phyloP scores from a whole-genome alignment of 1,140 invertebrate species.

The Plectrocnemia conspersa region DNA sequence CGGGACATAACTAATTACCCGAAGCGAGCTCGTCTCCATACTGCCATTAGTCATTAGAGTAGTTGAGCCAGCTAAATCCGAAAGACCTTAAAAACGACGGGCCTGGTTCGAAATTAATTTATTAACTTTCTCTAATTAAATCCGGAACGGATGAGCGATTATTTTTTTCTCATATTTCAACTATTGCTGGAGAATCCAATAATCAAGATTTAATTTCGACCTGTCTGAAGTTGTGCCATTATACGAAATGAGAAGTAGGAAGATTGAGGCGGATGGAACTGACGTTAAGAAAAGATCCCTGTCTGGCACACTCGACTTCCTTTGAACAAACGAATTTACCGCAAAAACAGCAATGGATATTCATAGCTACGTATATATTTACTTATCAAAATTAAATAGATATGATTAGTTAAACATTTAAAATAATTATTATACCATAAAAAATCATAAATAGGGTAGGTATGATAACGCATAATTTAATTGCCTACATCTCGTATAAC shows the following conservation, averaged over 20 bases:
- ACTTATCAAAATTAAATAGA: no score
- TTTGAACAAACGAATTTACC: no score
- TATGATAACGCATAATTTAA: no score
- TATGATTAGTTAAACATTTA: no score
- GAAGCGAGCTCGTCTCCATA: slow-evolving; percentile 10
- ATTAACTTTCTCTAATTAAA: not conserved
- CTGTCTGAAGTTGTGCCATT: not conserved
- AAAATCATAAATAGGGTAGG: no score
- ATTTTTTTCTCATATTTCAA: not conserved
- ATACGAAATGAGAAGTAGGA: not conserved
- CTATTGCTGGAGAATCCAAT: not conserved
- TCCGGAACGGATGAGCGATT: not conserved
- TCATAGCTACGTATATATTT: no score
- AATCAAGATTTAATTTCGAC: slow-evolving; percentile 9
- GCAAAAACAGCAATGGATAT: no score
- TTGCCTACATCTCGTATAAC: no score
- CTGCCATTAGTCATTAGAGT: slow-evolving; percentile 17
- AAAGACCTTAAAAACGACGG: slow-evolving; percentile 15
- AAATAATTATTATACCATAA: no score
- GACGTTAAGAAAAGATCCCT: slow-evolving; percentile 12
- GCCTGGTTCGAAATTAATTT: no score
- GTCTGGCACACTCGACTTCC: slow-evolving; percentile 13
- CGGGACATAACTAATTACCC: slow-evolving; percentile 12
- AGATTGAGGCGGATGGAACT: slow-evolving; percentile 18
- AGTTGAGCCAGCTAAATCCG: not conserved